Base-by-base conservation (phyloP, 2,888 invertebrate species). In the Sarcophaga carnaria region DNA sequence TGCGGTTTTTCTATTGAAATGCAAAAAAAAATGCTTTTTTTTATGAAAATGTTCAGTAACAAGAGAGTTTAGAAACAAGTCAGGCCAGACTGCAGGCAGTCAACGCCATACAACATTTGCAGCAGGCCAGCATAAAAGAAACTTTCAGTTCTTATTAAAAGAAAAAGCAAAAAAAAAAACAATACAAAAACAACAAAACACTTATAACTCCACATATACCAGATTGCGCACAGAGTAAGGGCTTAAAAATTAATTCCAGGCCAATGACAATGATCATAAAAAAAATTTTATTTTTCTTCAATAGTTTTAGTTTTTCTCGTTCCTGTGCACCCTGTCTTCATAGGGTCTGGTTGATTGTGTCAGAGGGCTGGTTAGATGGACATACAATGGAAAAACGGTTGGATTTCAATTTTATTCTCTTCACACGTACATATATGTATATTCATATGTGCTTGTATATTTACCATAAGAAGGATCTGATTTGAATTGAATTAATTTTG, bases 61-160 rank as follows among this genome's bases (percentile, higher is more conserved):
- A 37, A 37, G 8, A 37, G 37, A 37, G 54, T 54, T 17, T 54
- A 14, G 17, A 4, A 54, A 54, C 72, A 72, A 72, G 72, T 27
- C 62, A 80, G 80, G 76, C 76, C 67, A 54, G 49, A 47, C 47
- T 25, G 22, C 74, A 63, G 37, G 17, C 78, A 80, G 80, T 70
- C 83, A 86, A 80, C 74, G 54, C 80, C 64, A 10, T 37, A 80
- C 47, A 12, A 54, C 10, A 45, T 69, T 60, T 71, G 27, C 70
- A 25, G 64, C 54, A 59, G 54, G 70, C 63, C 45, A 70, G 45
- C 79, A 84, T 62, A 75, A 75, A 80, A 84, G 70, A 79, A 87
- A 84, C 84, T 84, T 81, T 81, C 78, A 81, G 75, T 87, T 87
- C 83, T 71, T 80, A 80, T 83, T 83, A 83, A 83, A 80, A 72